phyloP scores from a whole-genome alignment of 2,113 vertebrate genomes.

The Sisor rabdophorus region DNA sequence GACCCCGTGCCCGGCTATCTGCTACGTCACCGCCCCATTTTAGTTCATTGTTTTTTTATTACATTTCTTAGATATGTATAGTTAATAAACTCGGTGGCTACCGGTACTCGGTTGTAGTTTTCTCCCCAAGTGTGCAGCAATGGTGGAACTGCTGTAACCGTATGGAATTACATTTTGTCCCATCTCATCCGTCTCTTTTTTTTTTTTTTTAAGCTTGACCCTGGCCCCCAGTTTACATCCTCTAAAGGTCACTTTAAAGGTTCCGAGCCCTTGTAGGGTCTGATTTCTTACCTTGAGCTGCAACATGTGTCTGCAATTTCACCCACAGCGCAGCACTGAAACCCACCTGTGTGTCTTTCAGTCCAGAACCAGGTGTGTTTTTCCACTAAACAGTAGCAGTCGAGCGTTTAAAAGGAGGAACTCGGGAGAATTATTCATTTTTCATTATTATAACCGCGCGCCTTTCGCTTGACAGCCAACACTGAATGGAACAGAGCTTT shows the following conservation, averaged over 20 bases:
- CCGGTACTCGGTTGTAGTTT: not conserved
- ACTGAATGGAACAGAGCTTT: conserved; percentile 44
- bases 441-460: conserved; percentile 42
- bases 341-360: conserved; percentile 20
- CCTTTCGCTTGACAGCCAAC: conserved; percentile 42
- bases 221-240: conserved; percentile 22
- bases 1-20: no score
- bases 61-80: not conserved
- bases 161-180: conserved; percentile 23
- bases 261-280: conserved; percentile 21
- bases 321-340: conserved; percentile 30
- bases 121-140: not conserved
- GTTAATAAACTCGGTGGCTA: not conserved
- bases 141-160: not conserved
- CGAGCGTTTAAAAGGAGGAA: conserved; percentile 41
- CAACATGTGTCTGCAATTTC: conserved; percentile 51
- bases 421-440: conserved; percentile 39
- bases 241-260: conserved; percentile 34
- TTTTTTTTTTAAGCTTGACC: conserved; percentile 28
- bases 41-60: no score
- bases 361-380: conserved; percentile 48
- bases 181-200: conserved; percentile 6
- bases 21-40: no score
- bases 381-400: conserved; percentile 43
- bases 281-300: conserved; percentile 40